Evolutionary conservation across 1,140 invertebrate genomes (phyloP), one percentile per base, ranked within the genome.

Genomic region (Ceratosolen fusciceps): DNA sequence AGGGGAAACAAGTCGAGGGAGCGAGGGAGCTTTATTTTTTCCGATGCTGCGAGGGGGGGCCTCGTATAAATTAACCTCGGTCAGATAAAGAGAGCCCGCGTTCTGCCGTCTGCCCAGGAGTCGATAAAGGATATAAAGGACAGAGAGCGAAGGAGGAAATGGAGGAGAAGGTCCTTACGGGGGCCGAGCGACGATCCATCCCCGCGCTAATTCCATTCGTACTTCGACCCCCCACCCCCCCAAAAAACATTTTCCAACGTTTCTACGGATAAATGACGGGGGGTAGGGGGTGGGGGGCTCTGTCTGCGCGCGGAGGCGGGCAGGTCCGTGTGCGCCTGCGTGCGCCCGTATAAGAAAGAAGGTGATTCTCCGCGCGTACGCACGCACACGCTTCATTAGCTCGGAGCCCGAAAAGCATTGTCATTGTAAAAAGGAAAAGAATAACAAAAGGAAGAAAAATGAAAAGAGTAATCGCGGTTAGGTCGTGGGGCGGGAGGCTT

Each of bases 391-490:
- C 71, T 24, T 73, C 31, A 37, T 56, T 56, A 75, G 58, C 14
- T 39, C 8, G 72, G 24, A 58, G 72, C 29, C 19, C n/a, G 49
- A 39, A 70, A 70, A 77, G 65, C 49, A 68, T 77, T 56, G 75
- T 77, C 74, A 47, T 10, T 24, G 47, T 29, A 70, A 70, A 71
- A 54, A 56, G 52, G 24, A 71, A 71, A 26, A 26, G 58, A 54
- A 21, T 62, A 29, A 58, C 34, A 79, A 58, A 26, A 60, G 49
- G 43, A 62, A 70, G 39, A 73, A 56, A 67, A 74, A 52, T 34
- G 29, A 31, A 68, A 68, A 75, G 56, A 75, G 72, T 80, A 80
- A 80, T 80, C 78, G 72, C 52, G 72, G 78, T 74, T 71, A 68
- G 71, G 52, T n/a, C n/a, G n/a, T n/a, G n/a, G n/a, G n/a, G n/a